Percentiles rank a stretch among this genome's conserved stretches.
These are phyloP conservation scores for Halichoeres trimaculatus DNA, from an alignment of 2,113 vertebrate species.

Conservation along the genomic window DNA sequence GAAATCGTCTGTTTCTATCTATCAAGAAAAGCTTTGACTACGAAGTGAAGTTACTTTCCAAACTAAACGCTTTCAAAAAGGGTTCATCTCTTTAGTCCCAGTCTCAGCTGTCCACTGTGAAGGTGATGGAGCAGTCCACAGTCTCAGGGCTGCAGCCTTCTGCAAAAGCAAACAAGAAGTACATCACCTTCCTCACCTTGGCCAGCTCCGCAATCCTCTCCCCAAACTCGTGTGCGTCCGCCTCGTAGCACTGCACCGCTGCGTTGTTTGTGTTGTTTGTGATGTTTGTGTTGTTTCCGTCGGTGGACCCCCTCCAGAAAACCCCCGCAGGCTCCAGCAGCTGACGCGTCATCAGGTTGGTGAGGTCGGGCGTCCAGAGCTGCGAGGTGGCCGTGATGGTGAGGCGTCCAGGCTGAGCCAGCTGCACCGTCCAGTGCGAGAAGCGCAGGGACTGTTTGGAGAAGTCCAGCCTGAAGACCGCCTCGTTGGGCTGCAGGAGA, in stretches of 20 bases:
- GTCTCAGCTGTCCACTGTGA: constrained; percentile 69
- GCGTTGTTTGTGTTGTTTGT: too few relatives aligned
- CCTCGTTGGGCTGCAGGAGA: constrained; percentile 86
- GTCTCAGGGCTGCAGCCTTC: constrained; percentile 85
- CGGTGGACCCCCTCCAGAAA: constrained; percentile 86
- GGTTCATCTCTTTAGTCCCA: neutral
- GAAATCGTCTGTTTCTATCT: neutral
- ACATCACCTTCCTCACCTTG: constrained; percentile 93
- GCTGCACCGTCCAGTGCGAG: constrained; percentile 82
- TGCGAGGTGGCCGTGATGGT: constrained; percentile 91
- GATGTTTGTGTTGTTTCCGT: too few relatives aligned
- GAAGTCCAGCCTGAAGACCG: constrained; percentile 90
- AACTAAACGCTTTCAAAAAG: neutral
- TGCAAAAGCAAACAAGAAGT: constrained; percentile 89
- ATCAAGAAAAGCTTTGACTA: neutral
- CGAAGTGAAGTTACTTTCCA: neutral
- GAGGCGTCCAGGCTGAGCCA: constrained; percentile 84
- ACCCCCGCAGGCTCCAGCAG: constrained; percentile 89
- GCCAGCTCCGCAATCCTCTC: constrained; percentile 92
- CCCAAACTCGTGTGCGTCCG: constrained; percentile 90
- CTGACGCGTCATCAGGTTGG: constrained; percentile 93
- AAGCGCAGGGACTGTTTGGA: constrained; percentile 84
- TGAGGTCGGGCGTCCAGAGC: constrained; percentile 96
- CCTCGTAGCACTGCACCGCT: constrained; percentile 85
- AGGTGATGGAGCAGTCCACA: constrained; percentile 86